A percentile compares a stretch with the other conserved stretches of the same genome.
Conservation (phyloP, 2,888 invertebrate species). For the Eledona agricola region DNA sequence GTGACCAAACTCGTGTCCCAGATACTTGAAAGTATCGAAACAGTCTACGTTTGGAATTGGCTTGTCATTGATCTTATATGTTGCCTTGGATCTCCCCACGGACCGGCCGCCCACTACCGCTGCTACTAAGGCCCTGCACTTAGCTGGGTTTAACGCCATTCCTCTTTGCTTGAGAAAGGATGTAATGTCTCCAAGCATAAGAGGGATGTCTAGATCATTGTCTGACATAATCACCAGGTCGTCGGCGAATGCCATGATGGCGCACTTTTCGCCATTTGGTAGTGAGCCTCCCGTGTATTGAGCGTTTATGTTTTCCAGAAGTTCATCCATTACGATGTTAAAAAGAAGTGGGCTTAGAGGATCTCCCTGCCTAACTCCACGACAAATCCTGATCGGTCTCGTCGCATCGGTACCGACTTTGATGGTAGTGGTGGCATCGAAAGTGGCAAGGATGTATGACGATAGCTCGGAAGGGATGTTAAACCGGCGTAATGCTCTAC, state of each 20-base stretch:
- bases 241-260: conserved; percentile 31
- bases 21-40: conserved; percentile 23
- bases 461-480: conserved; percentile 13
- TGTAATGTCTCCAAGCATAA: conserved; percentile 1
- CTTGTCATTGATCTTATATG: too few relatives aligned
- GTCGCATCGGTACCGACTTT: conserved; percentile 23
- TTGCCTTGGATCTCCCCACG: too few relatives aligned
- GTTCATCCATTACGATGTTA: conserved; percentile 31
- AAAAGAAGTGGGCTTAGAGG: conserved; percentile 48
- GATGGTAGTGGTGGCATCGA: conserved; percentile 28
- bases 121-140: conserved; percentile 14
- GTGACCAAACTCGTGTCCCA: conserved; percentile 36
- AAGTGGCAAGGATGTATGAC: not conserved
- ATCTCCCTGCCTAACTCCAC: conserved; percentile 58
- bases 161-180: conserved; percentile 10
- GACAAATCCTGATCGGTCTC: conserved; percentile 35
- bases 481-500: conserved; percentile 33
- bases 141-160: conserved; percentile 19
- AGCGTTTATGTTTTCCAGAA: conserved; percentile 20
- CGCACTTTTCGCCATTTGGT: not conserved
- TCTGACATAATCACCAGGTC: conserved; percentile 26
- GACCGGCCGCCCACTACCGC: not conserved
- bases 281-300: conserved; percentile 8
- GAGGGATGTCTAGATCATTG: conserved; percentile 2
- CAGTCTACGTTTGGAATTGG: too few relatives aligned